Percentiles rank a stretch among this genome's conserved stretches.
Evolutionary conservation across 2,113 vertebrate genomes (phyloP).

Genomic region (Cercocebus atys): DNA sequence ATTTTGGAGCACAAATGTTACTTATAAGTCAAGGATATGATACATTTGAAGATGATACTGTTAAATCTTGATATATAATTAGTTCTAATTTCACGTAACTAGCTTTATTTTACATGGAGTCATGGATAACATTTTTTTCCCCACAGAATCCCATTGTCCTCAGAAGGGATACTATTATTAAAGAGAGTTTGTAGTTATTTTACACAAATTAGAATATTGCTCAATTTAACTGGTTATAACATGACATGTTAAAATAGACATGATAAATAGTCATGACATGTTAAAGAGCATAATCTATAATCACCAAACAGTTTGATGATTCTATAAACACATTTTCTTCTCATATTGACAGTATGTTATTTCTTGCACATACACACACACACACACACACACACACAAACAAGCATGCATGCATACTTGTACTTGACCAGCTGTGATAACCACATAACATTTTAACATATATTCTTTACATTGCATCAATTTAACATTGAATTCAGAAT

Average conservation of each 20-base stretch:
- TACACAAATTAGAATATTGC: conserved; percentile 11
- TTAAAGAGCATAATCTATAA: background rate
- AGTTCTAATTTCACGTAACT: background rate
- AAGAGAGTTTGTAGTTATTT: conserved; percentile 12
- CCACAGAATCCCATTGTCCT: no score
- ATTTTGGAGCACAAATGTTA: background rate
- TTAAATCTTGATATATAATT: background rate
- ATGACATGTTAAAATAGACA: background rate
- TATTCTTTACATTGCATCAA: background rate
- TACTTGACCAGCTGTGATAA: background rate
- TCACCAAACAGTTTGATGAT: background rate
- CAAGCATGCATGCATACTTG: fast-evolving
- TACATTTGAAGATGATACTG: background rate
- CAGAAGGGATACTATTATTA: background rate
- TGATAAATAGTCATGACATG: background rate
- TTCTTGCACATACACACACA: no score
- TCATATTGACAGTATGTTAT: background rate
- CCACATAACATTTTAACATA: background rate
- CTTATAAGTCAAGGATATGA: background rate
- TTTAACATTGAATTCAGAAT: background rate
- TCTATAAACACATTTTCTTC: background rate
- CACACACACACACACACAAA: background rate
- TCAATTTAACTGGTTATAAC: conserved; percentile 9
- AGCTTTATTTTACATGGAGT: background rate
- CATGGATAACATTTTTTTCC: background rate